Conservation (phyloP, 2,888 invertebrate genomes). For the Drosophila putrida region DNA sequence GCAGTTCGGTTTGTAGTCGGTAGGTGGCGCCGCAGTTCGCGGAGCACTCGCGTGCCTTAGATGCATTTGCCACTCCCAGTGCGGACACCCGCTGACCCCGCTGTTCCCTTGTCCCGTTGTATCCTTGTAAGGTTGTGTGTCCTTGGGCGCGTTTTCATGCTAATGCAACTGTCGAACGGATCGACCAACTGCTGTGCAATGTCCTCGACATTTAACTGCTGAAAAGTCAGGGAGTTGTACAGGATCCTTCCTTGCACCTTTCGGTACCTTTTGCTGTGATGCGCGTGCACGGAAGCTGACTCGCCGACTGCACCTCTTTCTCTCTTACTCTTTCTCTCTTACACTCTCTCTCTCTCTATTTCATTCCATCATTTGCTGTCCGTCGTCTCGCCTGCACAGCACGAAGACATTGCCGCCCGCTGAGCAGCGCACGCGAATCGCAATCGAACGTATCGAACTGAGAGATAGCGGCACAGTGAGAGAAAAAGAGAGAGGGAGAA, state of each 20-base stretch:
- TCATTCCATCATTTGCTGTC: not conserved
- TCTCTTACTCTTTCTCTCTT: conserved; percentile 5
- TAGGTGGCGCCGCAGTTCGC: conserved; percentile 45
- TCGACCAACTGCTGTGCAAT: conserved; percentile 64
- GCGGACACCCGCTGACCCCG: conserved; percentile 49
- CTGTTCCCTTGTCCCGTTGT: not conserved
- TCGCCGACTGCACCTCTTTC: conserved; percentile 20
- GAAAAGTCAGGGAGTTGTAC: conserved; percentile 42
- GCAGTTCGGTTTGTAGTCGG: conserved; percentile 11
- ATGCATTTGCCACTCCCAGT: conserved; percentile 20
- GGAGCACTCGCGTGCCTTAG: conserved; percentile 35
- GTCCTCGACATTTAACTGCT: conserved; percentile 59
- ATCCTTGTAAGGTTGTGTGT: not conserved
- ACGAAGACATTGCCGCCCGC: conserved; percentile 50
- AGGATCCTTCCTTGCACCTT: conserved; percentile 38
- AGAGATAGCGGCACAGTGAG: not conserved
- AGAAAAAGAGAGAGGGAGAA: not conserved
- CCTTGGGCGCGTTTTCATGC: conserved; percentile 54
- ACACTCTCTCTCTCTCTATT: not conserved
- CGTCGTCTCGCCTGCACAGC: conserved; percentile 33
- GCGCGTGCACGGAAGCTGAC: conserved; percentile 74
- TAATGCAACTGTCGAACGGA: conserved; percentile 54
- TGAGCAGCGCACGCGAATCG: conserved; percentile 74
- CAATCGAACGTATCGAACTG: conserved; percentile 18
- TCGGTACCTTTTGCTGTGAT: conserved; percentile 26